Conservation (phyloP, 1,140 invertebrate species). For the Drosophila chauvacae region DNA sequence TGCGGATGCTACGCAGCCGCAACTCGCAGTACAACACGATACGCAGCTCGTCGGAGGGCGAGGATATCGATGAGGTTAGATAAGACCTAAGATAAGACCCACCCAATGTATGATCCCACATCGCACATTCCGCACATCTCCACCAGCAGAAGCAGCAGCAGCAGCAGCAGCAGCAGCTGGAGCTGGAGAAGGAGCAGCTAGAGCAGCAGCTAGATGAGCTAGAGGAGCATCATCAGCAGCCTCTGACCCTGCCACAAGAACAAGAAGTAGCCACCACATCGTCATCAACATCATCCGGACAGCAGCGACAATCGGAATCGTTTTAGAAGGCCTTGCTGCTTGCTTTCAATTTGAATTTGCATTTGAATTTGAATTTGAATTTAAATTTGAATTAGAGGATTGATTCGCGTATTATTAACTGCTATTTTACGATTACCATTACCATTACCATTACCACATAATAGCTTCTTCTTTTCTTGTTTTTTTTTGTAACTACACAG, state of each 20-base stretch:
- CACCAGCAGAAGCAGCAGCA: slow-evolving; percentile 29
- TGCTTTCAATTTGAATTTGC: slow-evolving; percentile 16
- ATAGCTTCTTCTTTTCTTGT: neutral
- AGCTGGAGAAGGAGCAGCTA: neutral
- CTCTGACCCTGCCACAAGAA: slow-evolving; percentile 12
- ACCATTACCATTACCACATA: neutral
- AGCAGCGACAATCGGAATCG: slow-evolving; percentile 58
- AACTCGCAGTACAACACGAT: slow-evolving; percentile 93
- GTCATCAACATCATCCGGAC: slow-evolving; percentile 14
- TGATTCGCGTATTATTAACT: slow-evolving; percentile 16
- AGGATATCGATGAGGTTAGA: slow-evolving; percentile 84
- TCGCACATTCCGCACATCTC: slow-evolving; percentile 40
- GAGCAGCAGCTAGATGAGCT: neutral
- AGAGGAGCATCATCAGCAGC: neutral
- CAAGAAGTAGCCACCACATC: slow-evolving; percentile 33
- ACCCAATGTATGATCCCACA: slow-evolving; percentile 26
- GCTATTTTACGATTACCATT: slow-evolving; percentile 20
- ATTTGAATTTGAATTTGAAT: neutral
- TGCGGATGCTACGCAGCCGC: slow-evolving; percentile 91
- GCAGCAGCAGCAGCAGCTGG: neutral
- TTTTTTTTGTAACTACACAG: neutral
- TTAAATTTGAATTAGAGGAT: slow-evolving; percentile 9
- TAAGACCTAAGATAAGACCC: slow-evolving; percentile 60
- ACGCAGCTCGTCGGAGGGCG: slow-evolving; percentile 85
- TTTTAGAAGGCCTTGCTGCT: slow-evolving; percentile 26